phyloP scores from a whole-genome alignment of 2,113 vertebrate genomes.

The Ptychochromis oligacanthus region DNA sequence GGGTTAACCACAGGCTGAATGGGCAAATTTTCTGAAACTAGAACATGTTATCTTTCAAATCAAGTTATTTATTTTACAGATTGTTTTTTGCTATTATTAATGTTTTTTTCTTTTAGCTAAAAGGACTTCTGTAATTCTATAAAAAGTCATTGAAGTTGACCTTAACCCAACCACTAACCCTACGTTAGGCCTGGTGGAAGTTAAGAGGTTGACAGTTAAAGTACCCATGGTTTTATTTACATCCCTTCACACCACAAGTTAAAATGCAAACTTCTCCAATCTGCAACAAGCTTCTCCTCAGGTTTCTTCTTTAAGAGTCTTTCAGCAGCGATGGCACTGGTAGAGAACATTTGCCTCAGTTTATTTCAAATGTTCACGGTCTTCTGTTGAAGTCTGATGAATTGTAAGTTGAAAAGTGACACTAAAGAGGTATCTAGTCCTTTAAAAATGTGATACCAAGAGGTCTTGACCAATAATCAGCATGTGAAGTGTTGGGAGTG shows the following conservation, averaged over 20 bases:
- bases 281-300: neutral
- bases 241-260: neutral
- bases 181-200: too few relatives aligned
- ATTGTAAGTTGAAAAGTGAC: neutral
- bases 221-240: too few relatives aligned
- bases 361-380: neutral
- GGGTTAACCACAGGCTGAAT: too few relatives aligned
- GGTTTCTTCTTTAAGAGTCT: neutral
- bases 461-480: neutral
- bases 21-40: too few relatives aligned
- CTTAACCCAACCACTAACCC: too few relatives aligned
- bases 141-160: too few relatives aligned
- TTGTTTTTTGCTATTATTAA: too few relatives aligned
- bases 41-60: too few relatives aligned
- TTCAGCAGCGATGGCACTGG: rapidly evolving
- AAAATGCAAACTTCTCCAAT: neutral
- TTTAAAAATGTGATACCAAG: neutral
- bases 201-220: too few relatives aligned
- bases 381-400: neutral
- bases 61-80: too few relatives aligned
- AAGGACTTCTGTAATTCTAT: too few relatives aligned
- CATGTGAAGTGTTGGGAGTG: neutral
- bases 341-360: neutral
- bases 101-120: too few relatives aligned
- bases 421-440: neutral